Base-by-base conservation (phyloP, 2,888 invertebrate genomes). In the Leucophenga maculata region DNA sequence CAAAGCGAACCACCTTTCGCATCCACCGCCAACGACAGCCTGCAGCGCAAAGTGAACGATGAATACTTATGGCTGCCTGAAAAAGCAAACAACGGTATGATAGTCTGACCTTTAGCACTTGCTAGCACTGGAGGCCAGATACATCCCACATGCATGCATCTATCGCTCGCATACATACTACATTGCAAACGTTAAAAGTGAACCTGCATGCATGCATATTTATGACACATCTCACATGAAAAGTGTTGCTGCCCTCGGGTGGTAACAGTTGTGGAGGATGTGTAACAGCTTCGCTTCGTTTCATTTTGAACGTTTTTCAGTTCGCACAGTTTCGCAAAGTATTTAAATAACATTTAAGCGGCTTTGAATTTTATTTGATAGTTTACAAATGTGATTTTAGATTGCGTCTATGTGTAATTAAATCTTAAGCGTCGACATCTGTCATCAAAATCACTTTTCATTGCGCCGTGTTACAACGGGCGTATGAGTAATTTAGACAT, bases 11-110 rank as follows among this genome's bases (percentile, higher is more conserved):
- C 22, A 20, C 22, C 22, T 54, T n/a, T 8, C 14, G 18, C 54
- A 18, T 20, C 18, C 2, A 54, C 11, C 16, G 39, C 39, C 39
- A 39, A 39, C 11, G 39, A 11, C 39, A 39, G 9, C 39, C 54
- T 16, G 54, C 54, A 13, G 13, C 54, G 20, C 11, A 22, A 54
- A 13, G 1, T 83, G 78, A 78, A 76, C 82, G 84, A 80, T 80
- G 76, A 78, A 80, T 82, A 77, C 75, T 72, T 75, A 77, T 75
- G 75, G 82, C 80, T 76, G 80, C 80, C 78, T 75, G 57, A 73
- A 66, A 75, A 76, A 73, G 72, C 77, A 70, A n/a, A 70, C 69
- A 72, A 67, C 77, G 22, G 18, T 54, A 22, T 54, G 18, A 20
- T 20, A 18, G 22, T 54, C 54, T 20, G 4, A 20, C 22, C 22